Evolutionary conservation across 2,113 vertebrate genomes (phyloP).

Genomic region (Cinclus mexicanus): DNA sequence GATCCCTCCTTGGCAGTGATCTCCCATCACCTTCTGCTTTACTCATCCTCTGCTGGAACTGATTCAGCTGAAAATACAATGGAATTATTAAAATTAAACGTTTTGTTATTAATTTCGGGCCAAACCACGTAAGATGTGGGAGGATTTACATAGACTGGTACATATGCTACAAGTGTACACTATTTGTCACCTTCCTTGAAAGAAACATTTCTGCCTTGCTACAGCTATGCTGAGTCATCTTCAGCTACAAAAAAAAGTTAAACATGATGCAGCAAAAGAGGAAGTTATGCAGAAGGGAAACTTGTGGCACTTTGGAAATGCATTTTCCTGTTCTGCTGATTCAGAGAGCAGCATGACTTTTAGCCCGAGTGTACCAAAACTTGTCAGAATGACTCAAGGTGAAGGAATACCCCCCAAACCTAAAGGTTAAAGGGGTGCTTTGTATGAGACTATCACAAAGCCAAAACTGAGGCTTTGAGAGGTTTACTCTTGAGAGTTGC

Average conservation of each 20-base stretch:
- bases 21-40: background rate
- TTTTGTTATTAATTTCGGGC: background rate
- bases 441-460: background rate
- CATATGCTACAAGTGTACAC: background rate
- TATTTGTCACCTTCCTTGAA: background rate
- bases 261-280: background rate
- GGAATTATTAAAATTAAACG: background rate
- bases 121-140: rapidly evolving
- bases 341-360: background rate
- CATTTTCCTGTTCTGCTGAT: background rate
- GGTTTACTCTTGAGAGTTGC: constrained; percentile 3
- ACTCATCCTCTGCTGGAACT: background rate
- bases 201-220: background rate
- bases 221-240: background rate
- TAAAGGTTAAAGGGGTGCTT: background rate
- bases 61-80: background rate
- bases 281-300: background rate
- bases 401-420: background rate
- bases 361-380: background rate
- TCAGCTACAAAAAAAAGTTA: background rate
- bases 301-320: background rate
- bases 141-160: background rate
- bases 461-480: background rate
- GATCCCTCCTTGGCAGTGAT: background rate
- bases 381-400: background rate